Percentiles rank a stretch among this genome's conserved stretches.
phyloP scores from a whole-genome alignment of 2,113 vertebrate species.

The Acinonyx jubatus region DNA sequence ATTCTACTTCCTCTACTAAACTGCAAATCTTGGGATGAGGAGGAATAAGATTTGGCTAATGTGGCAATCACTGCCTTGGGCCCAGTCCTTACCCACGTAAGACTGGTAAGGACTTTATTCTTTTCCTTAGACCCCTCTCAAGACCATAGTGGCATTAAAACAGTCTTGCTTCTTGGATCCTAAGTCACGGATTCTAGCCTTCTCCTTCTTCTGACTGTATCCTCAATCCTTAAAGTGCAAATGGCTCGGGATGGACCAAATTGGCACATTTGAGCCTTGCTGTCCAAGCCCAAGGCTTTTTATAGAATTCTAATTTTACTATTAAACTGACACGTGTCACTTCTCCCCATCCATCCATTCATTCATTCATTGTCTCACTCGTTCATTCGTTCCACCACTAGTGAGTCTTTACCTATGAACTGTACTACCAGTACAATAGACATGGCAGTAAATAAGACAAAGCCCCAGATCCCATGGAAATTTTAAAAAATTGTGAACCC shows the following conservation, averaged over 20 bases:
- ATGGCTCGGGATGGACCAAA: neutral
- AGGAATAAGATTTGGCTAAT: too few species aligned
- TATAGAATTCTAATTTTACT: neutral
- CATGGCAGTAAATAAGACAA: neutral
- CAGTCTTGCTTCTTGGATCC: neutral
- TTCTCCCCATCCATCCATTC: neutral
- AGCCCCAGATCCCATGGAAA: neutral
- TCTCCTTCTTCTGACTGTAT: neutral
- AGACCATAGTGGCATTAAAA: neutral
- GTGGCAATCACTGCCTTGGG: neutral
- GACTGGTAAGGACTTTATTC: neutral
- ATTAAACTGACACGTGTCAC: neutral
- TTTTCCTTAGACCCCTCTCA: neutral
- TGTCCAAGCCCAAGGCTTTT: neutral
- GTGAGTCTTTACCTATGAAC: neutral
- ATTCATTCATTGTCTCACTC: neutral
- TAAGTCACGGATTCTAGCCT: neutral
- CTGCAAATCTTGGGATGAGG: too few species aligned
- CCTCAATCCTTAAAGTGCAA: neutral
- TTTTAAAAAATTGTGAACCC: neutral
- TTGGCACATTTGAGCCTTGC: neutral
- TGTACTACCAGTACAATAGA: neutral
- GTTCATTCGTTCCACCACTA: neutral
- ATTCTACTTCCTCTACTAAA: too few species aligned
- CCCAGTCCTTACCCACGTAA: neutral